Base-by-base conservation (phyloP, 2,797 vertebrate genomes). In the Sebastes umbrosus region DNA sequence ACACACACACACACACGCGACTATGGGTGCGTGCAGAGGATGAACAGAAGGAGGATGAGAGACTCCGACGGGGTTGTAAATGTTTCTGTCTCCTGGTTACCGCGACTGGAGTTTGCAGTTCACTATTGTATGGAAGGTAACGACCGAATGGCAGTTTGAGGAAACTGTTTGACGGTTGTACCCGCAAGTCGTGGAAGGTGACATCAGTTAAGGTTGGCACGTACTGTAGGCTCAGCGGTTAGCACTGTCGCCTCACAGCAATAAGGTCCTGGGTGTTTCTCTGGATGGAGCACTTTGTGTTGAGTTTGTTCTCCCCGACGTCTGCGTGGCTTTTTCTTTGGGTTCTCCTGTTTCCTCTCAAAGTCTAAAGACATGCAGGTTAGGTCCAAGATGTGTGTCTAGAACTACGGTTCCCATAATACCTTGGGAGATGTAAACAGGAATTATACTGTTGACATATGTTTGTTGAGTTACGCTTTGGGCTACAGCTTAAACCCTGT, bases 11-110 rank as follows among this genome's bases (percentile, higher is more conserved):
- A 52, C 18, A 36, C 63, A 39, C 73, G 34, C 3, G 31, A 50
- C 50, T 9, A 12, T 32, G 58, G 32, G 63, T 73, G 68, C 39
- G 32, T 80, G 73, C 55, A 39, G 69, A 73, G 77, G 75, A 71
- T 65, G 65, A 74, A 77, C 75, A 74, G 73, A 59, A 75, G 55
- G 64, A 78, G 34, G 79, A 81, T 75, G 70, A 65, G 65, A 68
- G 74, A 83, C 63, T 63, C 55, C 43, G 55, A 55, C 16, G 14
- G 55, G 16, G 73, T 29, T 87, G 43, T 67, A 39, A 73, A 60
- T 86, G 73, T 87, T 80, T 85, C 54, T 73, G 80, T 86, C 31
- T 86, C 78, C 73, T 82, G 82, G 83, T 89, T 78, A 82, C 85
- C 63, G 39, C 3, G n/a, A 59, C 75, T 65, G 43, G n/a, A 77